These are phyloP conservation scores for Eutolmus rufibarbis DNA, from an alignment of 2,888 invertebrate species.

Conservation along the genomic window DNA sequence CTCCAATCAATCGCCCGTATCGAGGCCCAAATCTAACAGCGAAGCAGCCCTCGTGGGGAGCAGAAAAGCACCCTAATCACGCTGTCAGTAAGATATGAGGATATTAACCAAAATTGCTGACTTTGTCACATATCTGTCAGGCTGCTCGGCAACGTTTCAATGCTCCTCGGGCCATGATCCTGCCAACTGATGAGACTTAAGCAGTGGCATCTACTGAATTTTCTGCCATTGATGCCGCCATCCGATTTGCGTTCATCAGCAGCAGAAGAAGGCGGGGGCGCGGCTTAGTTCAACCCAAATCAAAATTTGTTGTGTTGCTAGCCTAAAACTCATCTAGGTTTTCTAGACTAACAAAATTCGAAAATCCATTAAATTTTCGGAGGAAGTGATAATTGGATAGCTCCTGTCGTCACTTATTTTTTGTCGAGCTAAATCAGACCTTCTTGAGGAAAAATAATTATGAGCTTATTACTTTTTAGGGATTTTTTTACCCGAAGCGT, in stretches of 20 bases:
- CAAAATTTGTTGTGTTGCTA: neutral
- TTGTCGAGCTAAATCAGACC: neutral
- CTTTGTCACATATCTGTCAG: conserved; percentile 20
- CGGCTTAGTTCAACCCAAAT: neutral
- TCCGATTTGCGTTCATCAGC: neutral
- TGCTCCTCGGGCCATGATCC: neutral
- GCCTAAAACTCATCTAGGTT: neutral
- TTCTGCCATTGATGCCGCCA: neutral
- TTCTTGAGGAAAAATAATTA: neutral
- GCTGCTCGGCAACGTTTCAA: neutral
- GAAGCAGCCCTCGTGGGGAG: neutral
- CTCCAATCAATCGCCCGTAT: neutral
- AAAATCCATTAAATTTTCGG: neutral
- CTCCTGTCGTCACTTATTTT: neutral
- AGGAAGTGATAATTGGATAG: neutral
- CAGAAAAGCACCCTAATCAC: conserved; percentile 13
- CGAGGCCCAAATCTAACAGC: neutral
- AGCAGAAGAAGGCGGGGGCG: too few relatives aligned
- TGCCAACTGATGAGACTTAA: neutral
- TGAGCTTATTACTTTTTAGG: neutral
- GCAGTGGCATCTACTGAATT: neutral
- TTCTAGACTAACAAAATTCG: neutral
- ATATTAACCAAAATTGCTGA: conserved; percentile 22
- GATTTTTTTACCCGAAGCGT: neutral
- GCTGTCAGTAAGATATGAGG: conserved; percentile 19